phyloP scores from a whole-genome alignment of 2,888 invertebrate species.

The Drosophila diplacantha region DNA sequence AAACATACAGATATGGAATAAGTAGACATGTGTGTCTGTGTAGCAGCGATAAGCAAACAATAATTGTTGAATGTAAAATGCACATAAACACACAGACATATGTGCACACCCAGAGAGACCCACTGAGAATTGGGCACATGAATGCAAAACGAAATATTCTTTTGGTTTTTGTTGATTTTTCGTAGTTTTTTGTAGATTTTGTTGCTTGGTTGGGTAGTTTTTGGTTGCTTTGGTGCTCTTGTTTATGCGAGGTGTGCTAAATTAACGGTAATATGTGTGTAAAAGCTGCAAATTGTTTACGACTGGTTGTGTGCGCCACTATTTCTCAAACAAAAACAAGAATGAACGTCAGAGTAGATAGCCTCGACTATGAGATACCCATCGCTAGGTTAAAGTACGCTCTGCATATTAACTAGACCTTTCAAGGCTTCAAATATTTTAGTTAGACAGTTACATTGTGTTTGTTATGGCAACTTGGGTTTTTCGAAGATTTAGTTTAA shows the following conservation, averaged over 20 bases:
- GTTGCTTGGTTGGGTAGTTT: conserved; percentile 10
- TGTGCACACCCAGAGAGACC: conserved; percentile 6
- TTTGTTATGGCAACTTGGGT: not conserved
- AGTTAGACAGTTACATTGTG: not conserved
- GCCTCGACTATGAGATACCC: not conserved
- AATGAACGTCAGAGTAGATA: not conserved
- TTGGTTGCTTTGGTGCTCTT: conserved; percentile 24
- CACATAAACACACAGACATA: conserved; percentile 14
- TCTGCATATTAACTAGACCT: too few species aligned
- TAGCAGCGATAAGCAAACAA: conserved; percentile 37
- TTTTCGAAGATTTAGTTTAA: not conserved
- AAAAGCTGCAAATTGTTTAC: conserved; percentile 60
- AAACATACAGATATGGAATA: conserved; percentile 21
- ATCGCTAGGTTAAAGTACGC: not conserved
- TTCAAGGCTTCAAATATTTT: not conserved
- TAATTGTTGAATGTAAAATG: conserved; percentile 34
- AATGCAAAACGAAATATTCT: conserved; percentile 32
- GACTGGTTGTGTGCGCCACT: conserved; percentile 48
- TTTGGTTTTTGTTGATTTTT: conserved; percentile 14
- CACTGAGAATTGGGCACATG: conserved; percentile 40
- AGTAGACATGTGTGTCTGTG: conserved; percentile 18
- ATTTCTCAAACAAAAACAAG: conserved; percentile 24
- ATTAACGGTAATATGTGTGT: conserved; percentile 52
- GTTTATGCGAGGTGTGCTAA: conserved; percentile 49
- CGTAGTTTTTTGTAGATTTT: conserved; percentile 23